phyloP scores from a whole-genome alignment of 2,113 vertebrate species.

The Brachyhypopomus gauderio region DNA sequence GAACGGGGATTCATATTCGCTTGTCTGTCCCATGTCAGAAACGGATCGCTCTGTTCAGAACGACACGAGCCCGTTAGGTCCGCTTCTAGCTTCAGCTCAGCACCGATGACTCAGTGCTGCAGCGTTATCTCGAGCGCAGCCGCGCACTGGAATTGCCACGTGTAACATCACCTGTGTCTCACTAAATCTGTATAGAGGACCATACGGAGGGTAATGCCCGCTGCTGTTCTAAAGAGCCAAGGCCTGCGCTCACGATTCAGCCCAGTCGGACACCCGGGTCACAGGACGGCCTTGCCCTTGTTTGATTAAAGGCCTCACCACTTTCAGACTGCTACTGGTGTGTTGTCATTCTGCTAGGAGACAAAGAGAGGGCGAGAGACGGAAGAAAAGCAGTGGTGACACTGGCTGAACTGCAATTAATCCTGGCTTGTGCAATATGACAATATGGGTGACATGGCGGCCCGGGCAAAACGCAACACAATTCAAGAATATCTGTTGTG shows the following conservation, averaged over 20 bases:
- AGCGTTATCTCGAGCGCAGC: background rate
- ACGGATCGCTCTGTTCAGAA: background rate
- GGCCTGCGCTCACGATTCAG: conserved; percentile 2
- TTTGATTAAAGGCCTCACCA: conserved; percentile 36
- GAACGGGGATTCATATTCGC: too few relatives aligned
- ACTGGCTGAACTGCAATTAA: background rate
- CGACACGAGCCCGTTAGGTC: too few relatives aligned
- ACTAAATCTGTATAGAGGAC: background rate
- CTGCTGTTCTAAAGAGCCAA: conserved; percentile 15
- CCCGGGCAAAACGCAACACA: background rate
- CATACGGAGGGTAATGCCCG: background rate
- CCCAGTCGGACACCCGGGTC: too few relatives aligned
- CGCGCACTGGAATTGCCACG: conserved; percentile 1
- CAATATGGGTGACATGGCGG: background rate
- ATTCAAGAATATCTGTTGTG: background rate
- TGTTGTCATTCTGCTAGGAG: background rate
- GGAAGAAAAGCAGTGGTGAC: background rate
- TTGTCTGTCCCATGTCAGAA: background rate
- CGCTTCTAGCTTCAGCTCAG: too few relatives aligned
- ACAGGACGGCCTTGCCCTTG: background rate
- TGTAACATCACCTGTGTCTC: background rate
- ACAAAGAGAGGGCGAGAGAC: conserved; percentile 3
- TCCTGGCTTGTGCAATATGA: background rate
- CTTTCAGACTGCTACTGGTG: conserved; percentile 22
- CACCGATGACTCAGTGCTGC: conserved; percentile 16